A percentile compares a stretch with the other conserved stretches of the same genome.
Conservation (phyloP, 92 coral and sea anemone genomes). For the Umimayanthus kanabou region DNA sequence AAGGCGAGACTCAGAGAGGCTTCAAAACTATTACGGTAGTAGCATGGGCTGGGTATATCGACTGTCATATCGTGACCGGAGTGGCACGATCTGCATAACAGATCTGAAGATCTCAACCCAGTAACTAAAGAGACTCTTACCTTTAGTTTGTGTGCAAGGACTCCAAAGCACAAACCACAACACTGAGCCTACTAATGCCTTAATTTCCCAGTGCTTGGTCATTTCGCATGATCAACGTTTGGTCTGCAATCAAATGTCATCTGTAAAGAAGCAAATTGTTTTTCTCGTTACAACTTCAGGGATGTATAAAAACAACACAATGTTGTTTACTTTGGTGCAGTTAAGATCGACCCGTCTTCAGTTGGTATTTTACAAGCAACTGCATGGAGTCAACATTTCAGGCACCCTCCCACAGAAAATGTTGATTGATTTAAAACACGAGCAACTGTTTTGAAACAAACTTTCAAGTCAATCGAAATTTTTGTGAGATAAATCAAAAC, state of each 20-base stretch:
- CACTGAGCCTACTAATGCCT: neutral
- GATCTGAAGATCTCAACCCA: neutral
- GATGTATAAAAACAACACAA: neutral
- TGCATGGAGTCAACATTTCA: neutral
- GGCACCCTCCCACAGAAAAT: neutral
- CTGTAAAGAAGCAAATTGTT: neutral
- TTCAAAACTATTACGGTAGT: too few relatives aligned
- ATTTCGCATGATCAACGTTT: neutral
- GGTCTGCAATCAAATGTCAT: neutral
- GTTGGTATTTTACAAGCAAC: neutral
- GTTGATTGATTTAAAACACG: conserved; percentile 15
- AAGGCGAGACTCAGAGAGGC: too few relatives aligned
- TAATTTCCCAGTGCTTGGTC: neutral
- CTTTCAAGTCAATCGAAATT: neutral
- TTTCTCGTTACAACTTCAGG: neutral
- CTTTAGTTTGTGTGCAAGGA: neutral
- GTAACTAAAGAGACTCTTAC: neutral
- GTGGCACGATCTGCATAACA: neutral
- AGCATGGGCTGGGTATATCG: too few relatives aligned
- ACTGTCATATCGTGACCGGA: neutral
- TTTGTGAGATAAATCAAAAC: too few relatives aligned
- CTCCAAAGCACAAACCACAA: conserved; percentile 11
- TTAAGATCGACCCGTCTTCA: neutral
- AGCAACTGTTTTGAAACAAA: neutral
- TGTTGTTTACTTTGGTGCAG: neutral